Evolutionary conservation across 53 echinoderm and acorn worm species (phyloP), one percentile per base, ranked within the genome.

Genomic region (Temnopleurus reevesii): DNA sequence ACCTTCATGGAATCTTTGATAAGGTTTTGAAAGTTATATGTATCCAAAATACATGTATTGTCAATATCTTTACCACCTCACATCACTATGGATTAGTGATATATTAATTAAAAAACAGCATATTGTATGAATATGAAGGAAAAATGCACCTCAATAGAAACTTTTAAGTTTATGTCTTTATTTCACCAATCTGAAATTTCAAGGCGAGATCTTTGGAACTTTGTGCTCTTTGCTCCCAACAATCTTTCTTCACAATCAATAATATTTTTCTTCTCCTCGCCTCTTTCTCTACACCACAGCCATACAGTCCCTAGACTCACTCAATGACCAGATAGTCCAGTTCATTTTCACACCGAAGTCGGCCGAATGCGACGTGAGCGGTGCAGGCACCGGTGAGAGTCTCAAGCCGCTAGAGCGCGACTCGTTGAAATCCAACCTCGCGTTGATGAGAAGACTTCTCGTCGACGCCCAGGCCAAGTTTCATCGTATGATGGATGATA

Each of bases 261-360:
- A 26, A 76, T 49, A 71, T 5, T 71, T 71, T 30, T 71, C 12
- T n/a, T n/a, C n/a, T n/a, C n/a, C n/a, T n/a, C n/a, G 8, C 23
- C 36, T 46, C 77, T 77, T 77, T 46, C 15, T 28, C 47, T 77
- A 15, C 33, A 30, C 41, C 83, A 23, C 95, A 97, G 98, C 98
- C 24, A 94, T 97, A 90, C 95, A 97, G 87, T 97, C 98, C 1
- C 77, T 97, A 55, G 98, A 97, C 84, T 91, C 90, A 5, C 92
- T 97, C 44, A 97, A 97, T 76, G 98, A 97, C 60, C 98, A 97
- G 79, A 95, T 97, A 36, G 98, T 97, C 19, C 98, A 97, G 76
- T 95, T 95, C 58, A 95, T 97, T 54, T 94, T 94, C 77, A 94
- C 94, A 29, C 98, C 95, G 30, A 94, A 95, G 76, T 97, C 94